Conservation (phyloP, 2,113 vertebrate genomes). For the Phyllostomus hastatus region DNA sequence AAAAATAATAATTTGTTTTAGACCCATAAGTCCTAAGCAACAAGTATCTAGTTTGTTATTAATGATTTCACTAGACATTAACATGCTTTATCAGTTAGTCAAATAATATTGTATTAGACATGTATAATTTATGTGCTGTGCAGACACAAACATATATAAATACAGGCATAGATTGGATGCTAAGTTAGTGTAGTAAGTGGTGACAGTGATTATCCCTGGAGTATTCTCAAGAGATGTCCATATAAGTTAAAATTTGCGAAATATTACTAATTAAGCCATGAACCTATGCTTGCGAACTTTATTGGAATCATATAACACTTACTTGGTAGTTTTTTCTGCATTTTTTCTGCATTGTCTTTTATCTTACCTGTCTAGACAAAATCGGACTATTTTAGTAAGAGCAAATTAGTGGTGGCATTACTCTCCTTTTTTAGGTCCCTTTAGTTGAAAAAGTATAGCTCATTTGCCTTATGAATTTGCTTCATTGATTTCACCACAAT, state of each 20-base stretch:
- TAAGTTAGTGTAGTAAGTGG: background rate
- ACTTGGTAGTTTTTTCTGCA: conserved; percentile 46
- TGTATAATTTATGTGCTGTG: background rate
- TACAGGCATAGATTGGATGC: background rate
- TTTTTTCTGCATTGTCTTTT: background rate
- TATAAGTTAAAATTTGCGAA: conserved; percentile 32
- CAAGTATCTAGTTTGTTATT: background rate
- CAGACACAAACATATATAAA: background rate
- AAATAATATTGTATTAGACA: background rate
- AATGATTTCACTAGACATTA: background rate
- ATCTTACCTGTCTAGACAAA: conserved; percentile 41
- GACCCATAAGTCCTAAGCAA: conserved; percentile 7
- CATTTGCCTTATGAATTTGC: conserved; percentile 52
- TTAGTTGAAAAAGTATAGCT: conserved; percentile 44
- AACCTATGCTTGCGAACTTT: conserved; percentile 37
- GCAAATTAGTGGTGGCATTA: conserved; percentile 49
- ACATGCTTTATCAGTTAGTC: background rate
- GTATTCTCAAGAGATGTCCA: conserved; percentile 5
- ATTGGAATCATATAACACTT: conserved; percentile 33
- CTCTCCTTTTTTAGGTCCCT: background rate
- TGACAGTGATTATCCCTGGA: background rate
- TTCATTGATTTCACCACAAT: conserved; percentile 61
- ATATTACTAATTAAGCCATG: conserved; percentile 56
- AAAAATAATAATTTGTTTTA: background rate
- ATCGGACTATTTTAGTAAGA: conserved; percentile 43